These are phyloP conservation scores for Anser brachyrhynchus DNA, from an alignment of 2,113 vertebrate species.

Conservation along the genomic window DNA sequence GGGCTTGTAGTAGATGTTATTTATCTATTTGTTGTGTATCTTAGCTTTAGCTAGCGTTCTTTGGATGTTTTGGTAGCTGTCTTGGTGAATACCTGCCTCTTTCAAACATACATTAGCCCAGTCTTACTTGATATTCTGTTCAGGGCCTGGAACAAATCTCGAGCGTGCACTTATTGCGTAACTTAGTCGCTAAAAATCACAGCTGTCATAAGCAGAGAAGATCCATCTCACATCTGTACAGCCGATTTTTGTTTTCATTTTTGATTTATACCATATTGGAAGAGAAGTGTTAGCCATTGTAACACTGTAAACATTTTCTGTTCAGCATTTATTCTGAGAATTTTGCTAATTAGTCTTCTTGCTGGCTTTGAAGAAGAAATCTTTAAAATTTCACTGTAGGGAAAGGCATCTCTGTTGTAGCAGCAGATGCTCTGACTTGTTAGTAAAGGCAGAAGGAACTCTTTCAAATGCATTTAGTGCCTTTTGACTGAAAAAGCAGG, in stretches of 20 bases:
- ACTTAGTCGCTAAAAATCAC: constrained; percentile 27
- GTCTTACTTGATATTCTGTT: neutral
- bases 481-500: constrained; percentile 14
- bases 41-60: neutral
- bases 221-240: neutral
- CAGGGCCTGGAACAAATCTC: neutral
- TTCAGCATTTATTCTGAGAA: constrained; percentile 2
- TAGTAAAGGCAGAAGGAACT: constrained; percentile 1
- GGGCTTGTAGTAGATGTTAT: neutral
- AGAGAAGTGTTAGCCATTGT: neutral
- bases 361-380: constrained; percentile 22
- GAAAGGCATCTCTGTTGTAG: constrained; percentile 5
- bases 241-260: neutral
- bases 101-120: neutral
- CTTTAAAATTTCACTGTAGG: constrained; percentile 28
- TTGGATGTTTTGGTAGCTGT: neutral
- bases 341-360: constrained; percentile 46
- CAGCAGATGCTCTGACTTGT: constrained; percentile 24
- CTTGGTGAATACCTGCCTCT: constrained; percentile 3
- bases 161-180: constrained; percentile 11
- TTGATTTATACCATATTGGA: neutral
- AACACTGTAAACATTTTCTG: constrained; percentile 19
- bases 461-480: constrained; percentile 1
- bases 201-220: neutral
- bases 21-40: neutral